Evolutionary conservation across 1,140 invertebrate genomes (phyloP), one percentile per base, ranked within the genome.

Genomic region (Nymphalis io): DNA sequence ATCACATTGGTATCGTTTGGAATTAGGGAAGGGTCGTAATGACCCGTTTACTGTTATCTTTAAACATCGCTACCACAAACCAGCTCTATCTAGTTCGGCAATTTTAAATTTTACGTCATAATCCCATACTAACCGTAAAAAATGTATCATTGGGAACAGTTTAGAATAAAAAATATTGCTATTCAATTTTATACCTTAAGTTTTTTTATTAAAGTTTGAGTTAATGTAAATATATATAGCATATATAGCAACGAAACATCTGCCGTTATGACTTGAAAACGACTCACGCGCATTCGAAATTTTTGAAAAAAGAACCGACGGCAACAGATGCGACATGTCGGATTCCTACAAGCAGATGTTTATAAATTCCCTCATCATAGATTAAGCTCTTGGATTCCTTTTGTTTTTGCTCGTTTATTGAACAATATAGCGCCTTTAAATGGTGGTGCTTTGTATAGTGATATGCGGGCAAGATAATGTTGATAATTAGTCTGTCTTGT

Each of bases 331-430:
- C 84, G 86, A 85, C 85, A 87, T 87, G 81, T 85, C 80, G 81
- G 87, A 91, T 88, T 89, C 86, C 79, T 79, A 80, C 74, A 84
- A 84, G 89, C 89, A 91, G 88, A 87, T 91, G 89, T 88, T 89
- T 83, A 83, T 83, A 84, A 51, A 82, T 81, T 82, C 86, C 84
- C 87, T 84, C 85, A 89, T 82, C 84, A 88, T 91, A 89, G 86
- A 87, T 88, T 87, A 88, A 82, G 79, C 74, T 85, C 64, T 77
- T 75, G 76, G 76, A 83, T 82, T 78, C 70, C 77, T 78, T 88
- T 87, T 87, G 82, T 85, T 89, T 89, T 89, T 84, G 74, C 82
- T 68, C 58, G 67, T 65, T 78, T 81, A 71, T 81, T 83, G 74
- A 74, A 81, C 76, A 84, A 84, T 88, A 85, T 85, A 78, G 83